Percentiles rank a stretch among this genome's conserved stretches.
These are phyloP conservation scores for Patella ulyssiponensis DNA, from an alignment of 2,888 invertebrate genomes.

Conservation along the genomic window DNA sequence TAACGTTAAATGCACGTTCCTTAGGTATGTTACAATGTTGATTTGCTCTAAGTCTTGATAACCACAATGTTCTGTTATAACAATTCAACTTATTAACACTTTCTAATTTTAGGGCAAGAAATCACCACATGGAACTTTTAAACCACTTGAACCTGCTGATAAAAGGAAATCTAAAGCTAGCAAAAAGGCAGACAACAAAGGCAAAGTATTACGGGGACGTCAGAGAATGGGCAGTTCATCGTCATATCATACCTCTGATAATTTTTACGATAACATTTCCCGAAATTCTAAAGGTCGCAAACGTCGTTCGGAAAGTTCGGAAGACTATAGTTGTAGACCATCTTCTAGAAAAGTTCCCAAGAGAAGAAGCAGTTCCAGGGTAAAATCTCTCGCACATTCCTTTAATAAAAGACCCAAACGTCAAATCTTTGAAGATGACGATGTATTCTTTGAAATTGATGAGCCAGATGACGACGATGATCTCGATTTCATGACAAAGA, in stretches of 20 bases:
- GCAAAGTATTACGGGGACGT: no score
- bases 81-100: no score
- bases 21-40: no score
- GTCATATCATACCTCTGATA: no score
- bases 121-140: constrained; percentile 20
- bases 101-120: constrained; percentile 9
- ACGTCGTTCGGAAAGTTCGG: neutral
- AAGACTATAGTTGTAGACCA: neutral
- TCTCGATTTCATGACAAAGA: neutral
- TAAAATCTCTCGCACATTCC: neutral
- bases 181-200: no score
- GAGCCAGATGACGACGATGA: neutral
- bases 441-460: neutral
- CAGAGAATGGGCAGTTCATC: no score
- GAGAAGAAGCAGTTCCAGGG: neutral
- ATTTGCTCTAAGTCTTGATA: no score
- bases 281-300: neutral
- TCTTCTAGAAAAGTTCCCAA: neutral
- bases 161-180: neutral
- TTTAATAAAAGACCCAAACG: neutral
- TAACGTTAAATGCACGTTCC: no score
- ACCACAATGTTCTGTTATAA: no score
- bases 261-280: no score
- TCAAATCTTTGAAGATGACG: neutral
- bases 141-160: constrained; percentile 16